A percentile compares a stretch with the other conserved stretches of the same genome.
Evolutionary conservation across 1,140 invertebrate species (phyloP).

Genomic region (Drosophila bifasciata): DNA sequence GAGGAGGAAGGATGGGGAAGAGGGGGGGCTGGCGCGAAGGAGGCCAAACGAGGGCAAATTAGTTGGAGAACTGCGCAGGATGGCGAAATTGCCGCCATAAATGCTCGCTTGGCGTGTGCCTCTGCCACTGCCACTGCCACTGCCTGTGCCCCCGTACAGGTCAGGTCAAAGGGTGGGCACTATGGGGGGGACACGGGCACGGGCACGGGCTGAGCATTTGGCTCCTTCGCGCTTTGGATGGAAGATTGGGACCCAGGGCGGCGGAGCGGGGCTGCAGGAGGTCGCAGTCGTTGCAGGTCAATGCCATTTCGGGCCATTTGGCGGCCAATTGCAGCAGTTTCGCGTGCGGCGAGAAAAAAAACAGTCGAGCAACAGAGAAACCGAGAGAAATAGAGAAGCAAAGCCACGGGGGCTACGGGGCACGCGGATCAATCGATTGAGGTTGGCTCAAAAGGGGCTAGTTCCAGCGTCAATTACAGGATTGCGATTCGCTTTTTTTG

Average conservation of each 20-base stretch:
- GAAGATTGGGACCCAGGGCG: neutral
- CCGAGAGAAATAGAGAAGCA: neutral
- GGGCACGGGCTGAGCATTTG: neutral
- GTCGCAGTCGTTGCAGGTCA: conserved; percentile 57
- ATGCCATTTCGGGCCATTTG: conserved; percentile 67
- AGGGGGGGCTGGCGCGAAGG: neutral
- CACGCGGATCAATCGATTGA: too few relatives aligned
- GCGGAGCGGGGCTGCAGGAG: neutral
- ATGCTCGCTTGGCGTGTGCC: conserved; percentile 62
- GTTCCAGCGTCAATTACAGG: too few relatives aligned
- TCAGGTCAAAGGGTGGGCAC: neutral
- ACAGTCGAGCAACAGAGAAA: neutral
- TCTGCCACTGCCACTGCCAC: too few relatives aligned
- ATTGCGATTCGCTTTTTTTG: too few relatives aligned
- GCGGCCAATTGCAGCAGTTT: conserved; percentile 55
- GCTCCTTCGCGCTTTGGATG: neutral
- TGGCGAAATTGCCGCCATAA: conserved; percentile 71
- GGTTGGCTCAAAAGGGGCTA: too few relatives aligned
- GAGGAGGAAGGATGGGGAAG: neutral
- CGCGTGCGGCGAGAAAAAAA: conserved; percentile 38
- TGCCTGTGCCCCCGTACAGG: conserved; percentile 2
- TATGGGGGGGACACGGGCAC: neutral
- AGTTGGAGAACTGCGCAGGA: conserved; percentile 65
- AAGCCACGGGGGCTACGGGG: too few relatives aligned
- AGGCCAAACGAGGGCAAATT: conserved; percentile 59